A percentile compares a stretch with the other conserved stretches of the same genome.
Conservation (phyloP, 1,140 invertebrate genomes). For the Bombyx mori region ASM3026992v2 NC_085132.1:4740501-4741000, state of each 20-base stretch:
- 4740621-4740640: too few species aligned
- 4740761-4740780: slow-evolving; percentile 6
- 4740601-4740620: too few species aligned
- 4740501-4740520: too few species aligned
- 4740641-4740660: too few species aligned
- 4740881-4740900: slow-evolving; percentile 17
- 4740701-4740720: too few species aligned
- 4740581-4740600: too few species aligned
- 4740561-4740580: too few species aligned
- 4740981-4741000: slow-evolving; percentile 63
- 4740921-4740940: slow-evolving; percentile 59
- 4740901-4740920: slow-evolving; percentile 51
- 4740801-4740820: background rate
- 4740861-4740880: slow-evolving; percentile 12
- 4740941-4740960: slow-evolving; percentile 60
- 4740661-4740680: too few species aligned
- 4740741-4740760: too few species aligned
- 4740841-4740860: slow-evolving; percentile 10
- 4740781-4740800: slow-evolving; percentile 1
- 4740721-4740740: too few species aligned
- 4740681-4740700: background rate
- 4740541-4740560: too few species aligned
- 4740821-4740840: background rate
- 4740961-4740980: slow-evolving; percentile 53
- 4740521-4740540: too few species aligned